A percentile compares a stretch with the other conserved stretches of the same genome.
These are phyloP conservation scores for Ciconia stormi DNA, from an alignment of 2,113 vertebrate genomes.

Conservation along the genomic window DNA sequence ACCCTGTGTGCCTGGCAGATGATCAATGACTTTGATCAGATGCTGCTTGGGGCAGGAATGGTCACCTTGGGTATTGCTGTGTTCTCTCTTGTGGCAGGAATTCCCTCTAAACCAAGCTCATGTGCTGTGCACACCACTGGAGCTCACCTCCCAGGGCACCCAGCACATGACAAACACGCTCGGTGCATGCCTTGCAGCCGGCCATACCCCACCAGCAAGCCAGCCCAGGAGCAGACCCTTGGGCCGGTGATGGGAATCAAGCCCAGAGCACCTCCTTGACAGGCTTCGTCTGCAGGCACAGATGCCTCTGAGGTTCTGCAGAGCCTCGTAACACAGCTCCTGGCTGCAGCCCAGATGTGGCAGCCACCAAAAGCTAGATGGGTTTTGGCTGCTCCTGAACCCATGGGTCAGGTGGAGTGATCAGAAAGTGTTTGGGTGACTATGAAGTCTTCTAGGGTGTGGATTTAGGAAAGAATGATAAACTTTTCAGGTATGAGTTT, in stretches of 20 bases:
- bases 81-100: neutral
- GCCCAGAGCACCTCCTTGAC: neutral
- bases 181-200: rapidly evolving
- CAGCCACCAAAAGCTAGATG: neutral
- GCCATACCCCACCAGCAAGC: neutral
- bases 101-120: neutral
- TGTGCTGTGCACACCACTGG: rapidly evolving
- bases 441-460: neutral
- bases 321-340: rapidly evolving
- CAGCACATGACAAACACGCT: rapidly evolving
- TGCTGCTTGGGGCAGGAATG: neutral
- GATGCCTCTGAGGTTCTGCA: neutral
- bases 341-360: neutral
- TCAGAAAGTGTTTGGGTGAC: neutral
- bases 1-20: rapidly evolving
- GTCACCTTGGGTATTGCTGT: neutral
- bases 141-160: neutral
- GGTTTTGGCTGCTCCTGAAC: neutral
- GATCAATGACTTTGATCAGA: neutral
- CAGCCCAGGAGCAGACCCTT: neutral
- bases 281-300: neutral
- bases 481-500: neutral
- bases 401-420: rapidly evolving
- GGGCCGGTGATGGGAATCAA: neutral
- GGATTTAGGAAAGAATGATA: neutral